Conservation (phyloP, 2,888 invertebrate species). For the Blastobasis adustella region DNA sequence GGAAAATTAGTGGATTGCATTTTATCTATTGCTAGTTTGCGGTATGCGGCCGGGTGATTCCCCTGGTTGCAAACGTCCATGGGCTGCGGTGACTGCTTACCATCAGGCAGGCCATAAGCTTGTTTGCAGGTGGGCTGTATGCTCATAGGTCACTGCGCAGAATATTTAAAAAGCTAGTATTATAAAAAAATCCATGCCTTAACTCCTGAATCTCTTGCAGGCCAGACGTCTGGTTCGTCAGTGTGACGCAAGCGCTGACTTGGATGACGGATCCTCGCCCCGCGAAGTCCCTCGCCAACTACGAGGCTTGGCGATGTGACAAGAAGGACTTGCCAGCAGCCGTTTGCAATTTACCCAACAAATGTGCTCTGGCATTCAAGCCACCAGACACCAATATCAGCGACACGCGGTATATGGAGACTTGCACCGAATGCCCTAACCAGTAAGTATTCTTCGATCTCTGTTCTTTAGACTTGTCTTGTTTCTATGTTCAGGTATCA, state of each 20-base stretch:
- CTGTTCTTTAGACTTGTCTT: too few relatives aligned
- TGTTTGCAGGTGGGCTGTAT: too few relatives aligned
- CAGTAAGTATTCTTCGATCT: slow-evolving; percentile 52
- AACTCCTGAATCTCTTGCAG: slow-evolving; percentile 50
- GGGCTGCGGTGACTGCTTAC: too few relatives aligned
- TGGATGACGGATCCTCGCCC: slow-evolving; percentile 93
- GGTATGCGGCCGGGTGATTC: too few relatives aligned
- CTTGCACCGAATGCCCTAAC: slow-evolving; percentile 89
- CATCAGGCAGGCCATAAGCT: too few relatives aligned
- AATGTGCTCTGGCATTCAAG: slow-evolving; percentile 88
- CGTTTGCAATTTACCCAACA: slow-evolving; percentile 87
- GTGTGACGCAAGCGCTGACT: slow-evolving; percentile 89
- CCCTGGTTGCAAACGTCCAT: too few relatives aligned
- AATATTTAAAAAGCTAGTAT: too few relatives aligned
- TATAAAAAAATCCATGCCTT: neutral
- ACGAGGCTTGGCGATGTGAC: slow-evolving; percentile 88
- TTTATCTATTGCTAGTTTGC: too few relatives aligned
- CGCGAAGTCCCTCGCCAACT: slow-evolving; percentile 78
- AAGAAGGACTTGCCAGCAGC: slow-evolving; percentile 82
- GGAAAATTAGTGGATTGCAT: too few relatives aligned
- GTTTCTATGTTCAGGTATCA: too few relatives aligned
- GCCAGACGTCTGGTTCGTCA: slow-evolving; percentile 90
- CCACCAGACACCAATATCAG: slow-evolving; percentile 84
- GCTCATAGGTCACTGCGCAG: too few relatives aligned
- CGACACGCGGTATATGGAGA: slow-evolving; percentile 90